Evolutionary conservation across 2,113 vertebrate species (phyloP).

Genomic region (Rhadina sibilatrix): DNA sequence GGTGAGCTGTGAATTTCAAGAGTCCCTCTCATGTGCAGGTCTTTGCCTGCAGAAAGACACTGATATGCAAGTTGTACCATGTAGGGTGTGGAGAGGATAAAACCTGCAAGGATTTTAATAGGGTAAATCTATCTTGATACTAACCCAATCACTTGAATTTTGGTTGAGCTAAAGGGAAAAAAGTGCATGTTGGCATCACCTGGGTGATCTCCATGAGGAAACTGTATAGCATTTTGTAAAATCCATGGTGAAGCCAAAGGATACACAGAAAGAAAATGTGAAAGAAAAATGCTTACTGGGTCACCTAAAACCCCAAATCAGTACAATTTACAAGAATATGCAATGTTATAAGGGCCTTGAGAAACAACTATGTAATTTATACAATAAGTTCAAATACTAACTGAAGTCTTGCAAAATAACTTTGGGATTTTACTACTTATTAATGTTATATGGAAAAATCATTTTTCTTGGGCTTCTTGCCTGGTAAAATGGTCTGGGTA

Average conservation of each 20-base stretch:
- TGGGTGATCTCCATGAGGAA: not conserved
- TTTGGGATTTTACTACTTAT: conserved; percentile 5
- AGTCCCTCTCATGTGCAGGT: not conserved
- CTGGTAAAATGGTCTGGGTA: conserved; percentile 20
- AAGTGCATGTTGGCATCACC: not conserved
- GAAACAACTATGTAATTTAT: not conserved
- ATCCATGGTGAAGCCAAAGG: not conserved
- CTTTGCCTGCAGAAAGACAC: not conserved
- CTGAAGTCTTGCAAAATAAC: conserved; percentile 17
- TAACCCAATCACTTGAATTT: not conserved
- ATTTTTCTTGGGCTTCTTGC: conserved; percentile 49
- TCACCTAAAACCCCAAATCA: not conserved
- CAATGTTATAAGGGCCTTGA: not conserved
- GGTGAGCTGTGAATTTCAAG: not conserved
- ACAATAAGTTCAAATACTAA: not conserved
- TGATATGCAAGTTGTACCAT: not conserved
- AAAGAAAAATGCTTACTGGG: not conserved
- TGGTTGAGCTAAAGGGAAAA: not conserved
- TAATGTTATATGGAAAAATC: conserved; percentile 31
- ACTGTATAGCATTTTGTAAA: not conserved
- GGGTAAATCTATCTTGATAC: not conserved
- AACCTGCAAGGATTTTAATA: not conserved
- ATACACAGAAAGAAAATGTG: not conserved
- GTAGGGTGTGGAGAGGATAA: not conserved
- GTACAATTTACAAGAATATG: not conserved